Conservation (phyloP, 2,113 vertebrate genomes). For the Uria aalge region DNA sequence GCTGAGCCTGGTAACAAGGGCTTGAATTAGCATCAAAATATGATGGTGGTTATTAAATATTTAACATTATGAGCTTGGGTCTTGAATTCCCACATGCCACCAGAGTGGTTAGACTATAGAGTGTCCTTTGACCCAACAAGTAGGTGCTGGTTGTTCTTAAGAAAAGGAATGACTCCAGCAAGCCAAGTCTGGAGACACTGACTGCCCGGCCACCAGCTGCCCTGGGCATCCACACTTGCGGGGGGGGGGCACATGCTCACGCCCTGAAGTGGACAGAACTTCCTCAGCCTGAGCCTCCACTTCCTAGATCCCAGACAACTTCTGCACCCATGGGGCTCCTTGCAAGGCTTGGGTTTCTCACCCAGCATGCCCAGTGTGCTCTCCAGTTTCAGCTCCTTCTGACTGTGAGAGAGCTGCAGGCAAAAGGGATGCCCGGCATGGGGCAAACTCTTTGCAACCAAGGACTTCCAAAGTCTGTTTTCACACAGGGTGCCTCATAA, state of each 20-base stretch:
- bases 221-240: no score
- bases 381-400: neutral
- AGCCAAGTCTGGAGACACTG: neutral
- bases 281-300: neutral
- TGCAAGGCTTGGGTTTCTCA: neutral
- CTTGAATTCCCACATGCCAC: neutral
- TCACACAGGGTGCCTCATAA: neutral
- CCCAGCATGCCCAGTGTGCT: neutral
- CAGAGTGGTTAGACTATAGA: neutral
- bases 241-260: fast-evolving
- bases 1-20: neutral
- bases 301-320: neutral
- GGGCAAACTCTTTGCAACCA: neutral
- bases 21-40: neutral
- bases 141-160: neutral
- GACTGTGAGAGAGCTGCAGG: neutral
- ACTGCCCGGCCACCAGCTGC: neutral
- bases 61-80: neutral
- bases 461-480: neutral
- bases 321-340: neutral
- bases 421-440: fast-evolving
- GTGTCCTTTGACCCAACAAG: neutral
- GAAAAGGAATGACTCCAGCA: neutral
- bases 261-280: neutral
- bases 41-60: neutral